Base-by-base conservation (phyloP, 2,888 invertebrate species). In the Torymus texanus region DNA sequence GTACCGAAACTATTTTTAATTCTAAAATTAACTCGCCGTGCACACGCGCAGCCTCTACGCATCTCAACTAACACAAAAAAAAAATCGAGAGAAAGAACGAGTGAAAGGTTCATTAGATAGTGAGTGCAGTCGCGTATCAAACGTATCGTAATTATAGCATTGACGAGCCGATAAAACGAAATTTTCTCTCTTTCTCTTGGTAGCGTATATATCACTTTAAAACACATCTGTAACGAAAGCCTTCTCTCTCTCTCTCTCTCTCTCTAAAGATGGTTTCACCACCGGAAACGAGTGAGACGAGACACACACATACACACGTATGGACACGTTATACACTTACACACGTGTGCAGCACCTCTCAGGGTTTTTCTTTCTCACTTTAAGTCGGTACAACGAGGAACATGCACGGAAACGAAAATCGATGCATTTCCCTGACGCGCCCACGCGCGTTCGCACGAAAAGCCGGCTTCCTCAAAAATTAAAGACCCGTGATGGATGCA, bases 211-310 rank as follows among this genome's bases (percentile, higher is more conserved):
- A 18, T 14, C 61, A 50, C 29, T 53, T 12, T 61, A 56, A 56
- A 1, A 50, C 75, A 61, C 79, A 75, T 79, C 65, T 79, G 79
- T 66, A 66, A 59, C 75, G 18, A 70, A 53, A 63, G 29, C 71
- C 58, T 14, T 67, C 16, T 41, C 18, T 67, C 16, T 21, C 21
- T 67, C 16, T 67, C 16, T 67, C 16, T 67, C 16, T 41, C 18
- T 67, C 13, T 53, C 76, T 18, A 63, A 59, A 70, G 63, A 72
- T 67, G 58, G 67, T 78, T 78, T 78, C 75, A 71, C 71, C 71
- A 72, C 75, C 81, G 81, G 81, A 81, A 81, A 75, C 53, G 75
- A 41, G 71, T 21, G 80, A 81, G 80, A 75, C 80, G 75, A 59
- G 80, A 55, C 59, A 14, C 61, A 65, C 21, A 21, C 21, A 21